Evolutionary conservation across 2,113 vertebrate species (phyloP), one percentile per base, ranked within the genome.

Genomic region (Sigmodon hispidus): DNA sequence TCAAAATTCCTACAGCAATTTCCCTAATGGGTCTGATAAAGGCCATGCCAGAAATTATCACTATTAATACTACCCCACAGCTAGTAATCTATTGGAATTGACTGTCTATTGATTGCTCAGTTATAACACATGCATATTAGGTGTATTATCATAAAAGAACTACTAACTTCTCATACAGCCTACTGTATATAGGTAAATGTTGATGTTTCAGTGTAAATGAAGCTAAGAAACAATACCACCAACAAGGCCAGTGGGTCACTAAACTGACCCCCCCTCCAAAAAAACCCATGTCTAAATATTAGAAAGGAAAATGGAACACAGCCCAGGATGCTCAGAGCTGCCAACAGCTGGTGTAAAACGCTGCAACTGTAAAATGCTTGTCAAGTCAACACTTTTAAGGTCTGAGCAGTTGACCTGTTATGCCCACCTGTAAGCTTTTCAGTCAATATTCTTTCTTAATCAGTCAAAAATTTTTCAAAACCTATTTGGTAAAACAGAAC

Each of bases 201-300:
- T 81, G 40, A 45, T 50, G 5, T 63, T 63, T 79, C 65, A 76
- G 45, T 59, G 17, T 57, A 90, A 93, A 83, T 75, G 40, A 90
- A 85, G 34, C 90, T 65, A 93, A 83, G 43, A 92, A 92, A 80
- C 31, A 90, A 90, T 85, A 48, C 83, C 15, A 34, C 24, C 92
- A 75, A 88, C 17, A 11, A 86, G 26, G 21, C 76, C 3, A 61
- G 12, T 43, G 9, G 36, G 36, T 55, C 31, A 26, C 1, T 55
- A 10, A 93, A 76, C 45, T 77, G n/a, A 90, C 57, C 77, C 7
- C 29, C 21, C 34, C 76, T 24, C 12, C 61, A 40, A 24, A 81
- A 92, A 17, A 81, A 16, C 13, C 21, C 31, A 70, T 29, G 73
- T 15, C 3, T 69, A 80, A 67, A 70, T 76, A 24, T 57, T 50